These are phyloP conservation scores for Pongo abelii DNA, from an alignment of 2,113 vertebrate genomes.

Conservation along the genomic window DNA sequence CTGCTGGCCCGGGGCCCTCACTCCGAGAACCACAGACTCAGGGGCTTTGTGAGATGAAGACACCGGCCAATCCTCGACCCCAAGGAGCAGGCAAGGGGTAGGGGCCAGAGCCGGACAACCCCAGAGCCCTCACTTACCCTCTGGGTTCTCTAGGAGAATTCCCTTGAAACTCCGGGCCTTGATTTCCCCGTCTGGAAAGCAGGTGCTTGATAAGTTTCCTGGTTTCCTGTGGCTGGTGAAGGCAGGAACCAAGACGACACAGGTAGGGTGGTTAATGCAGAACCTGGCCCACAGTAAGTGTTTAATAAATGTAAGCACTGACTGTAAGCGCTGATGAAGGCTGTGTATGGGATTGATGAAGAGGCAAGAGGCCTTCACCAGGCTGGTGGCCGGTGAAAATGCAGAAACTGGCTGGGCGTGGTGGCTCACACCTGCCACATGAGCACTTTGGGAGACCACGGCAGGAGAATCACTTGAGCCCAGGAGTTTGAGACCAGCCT, in stretches of 20 bases:
- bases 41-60: no score
- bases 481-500: no score
- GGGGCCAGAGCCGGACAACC: not conserved
- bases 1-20: rapidly evolving
- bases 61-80: no score
- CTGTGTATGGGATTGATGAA: rapidly evolving
- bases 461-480: no score
- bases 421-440: no score
- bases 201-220: rapidly evolving
- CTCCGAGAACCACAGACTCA: not conserved
- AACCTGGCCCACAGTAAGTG: not conserved
- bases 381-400: not conserved
- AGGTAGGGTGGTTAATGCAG: not conserved
- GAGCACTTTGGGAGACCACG: no score
- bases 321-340: rapidly evolving
- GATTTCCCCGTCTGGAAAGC: not conserved
- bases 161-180: not conserved
- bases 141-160: not conserved
- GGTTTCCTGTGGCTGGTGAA: not conserved
- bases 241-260: not conserved
- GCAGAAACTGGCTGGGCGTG: no score
- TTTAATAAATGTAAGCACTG: not conserved
- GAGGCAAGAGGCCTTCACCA: not conserved
- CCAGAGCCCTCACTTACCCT: not conserved
- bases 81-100: rapidly evolving